phyloP scores from a whole-genome alignment of 2,113 vertebrate genomes.

The Entelurus aequoreus region DNA sequence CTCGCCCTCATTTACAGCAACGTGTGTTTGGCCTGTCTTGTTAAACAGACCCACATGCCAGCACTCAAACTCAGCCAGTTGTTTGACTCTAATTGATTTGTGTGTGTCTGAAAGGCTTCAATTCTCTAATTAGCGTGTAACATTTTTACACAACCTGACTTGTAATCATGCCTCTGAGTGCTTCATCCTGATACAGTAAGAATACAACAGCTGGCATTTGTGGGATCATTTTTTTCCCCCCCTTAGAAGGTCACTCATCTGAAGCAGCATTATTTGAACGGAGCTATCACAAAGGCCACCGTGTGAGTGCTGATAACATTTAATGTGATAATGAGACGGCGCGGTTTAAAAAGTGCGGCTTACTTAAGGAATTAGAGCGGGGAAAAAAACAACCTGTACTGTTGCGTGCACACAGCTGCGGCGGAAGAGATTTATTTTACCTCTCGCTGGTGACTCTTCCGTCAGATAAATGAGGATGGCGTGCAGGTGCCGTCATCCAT shows the following conservation, averaged over 20 bases:
- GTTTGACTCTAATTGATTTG: constrained; percentile 28
- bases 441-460: constrained; percentile 13
- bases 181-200: constrained; percentile 8
- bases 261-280: constrained; percentile 16
- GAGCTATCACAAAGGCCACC: constrained; percentile 17
- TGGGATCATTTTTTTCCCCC: background rate
- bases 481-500: constrained; percentile 24
- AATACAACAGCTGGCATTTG: constrained; percentile 15
- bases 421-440: background rate
- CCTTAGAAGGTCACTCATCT: constrained; percentile 27
- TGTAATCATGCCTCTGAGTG: background rate
- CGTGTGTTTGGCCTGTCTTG: constrained; percentile 5
- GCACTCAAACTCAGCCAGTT: constrained; percentile 10
- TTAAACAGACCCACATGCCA: constrained; percentile 6
- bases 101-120: constrained; percentile 10
- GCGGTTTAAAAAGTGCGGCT: constrained; percentile 12
- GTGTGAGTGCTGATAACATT: background rate
- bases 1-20: constrained; percentile 10
- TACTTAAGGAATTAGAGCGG: background rate
- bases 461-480: constrained; percentile 28
- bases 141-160: constrained; percentile 4
- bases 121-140: constrained; percentile 26
- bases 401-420: background rate
- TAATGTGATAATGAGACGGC: constrained; percentile 1
- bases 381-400: background rate